Base-by-base conservation (phyloP, 2,888 invertebrate species). In the Rotaria socialis region DNA sequence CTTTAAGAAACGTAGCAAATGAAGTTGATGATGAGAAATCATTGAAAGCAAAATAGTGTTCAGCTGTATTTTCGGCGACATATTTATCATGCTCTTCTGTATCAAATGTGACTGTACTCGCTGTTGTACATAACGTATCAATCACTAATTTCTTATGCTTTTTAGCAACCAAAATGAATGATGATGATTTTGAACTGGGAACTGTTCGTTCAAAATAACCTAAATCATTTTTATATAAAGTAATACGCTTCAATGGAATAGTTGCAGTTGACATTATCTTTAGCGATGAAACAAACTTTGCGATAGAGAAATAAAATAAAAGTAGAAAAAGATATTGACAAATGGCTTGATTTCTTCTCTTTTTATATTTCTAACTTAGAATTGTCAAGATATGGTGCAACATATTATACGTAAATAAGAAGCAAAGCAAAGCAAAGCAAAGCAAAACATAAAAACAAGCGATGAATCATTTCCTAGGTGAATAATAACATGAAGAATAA, bases 141-240 rank as follows among this genome's bases (percentile, higher is more conserved):
- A 80, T 80, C 7, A 80, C 75, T 47, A 80, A 24, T 80, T 80
- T 80, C 47, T 80, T 80, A 11, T 80, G 6, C 0, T 47, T 47
- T 24, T 80, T 47, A 24, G 75, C 43, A 24, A 80, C 47, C 1
- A 43, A 47, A 47, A 80, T 24, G 47, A 47, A 0, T 8, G 47
- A 80, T 47, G 22, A 6, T 24, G 24, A 80, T 11, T 80, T 19
- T 10, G 41, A 22, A 24, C 24, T 27, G 7, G 19, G 22, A 47
- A 24, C n/a, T 19, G 24, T 10, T 47, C 75, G 41, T 80, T 80
- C 75, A 43, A 80, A 80, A 80, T 80, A 80, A 47, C 75, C 75
- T 4, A 80, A 47, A 80, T 80, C 75, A 80, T 80, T 80, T 47
- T 80, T 80, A 27, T 80, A 80, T 47, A 80, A 80, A 22, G 75